Percentiles rank a stretch among this genome's conserved stretches.
Conservation (phyloP, 2,797 vertebrate species). For the Neoniphon sammara region DNA sequence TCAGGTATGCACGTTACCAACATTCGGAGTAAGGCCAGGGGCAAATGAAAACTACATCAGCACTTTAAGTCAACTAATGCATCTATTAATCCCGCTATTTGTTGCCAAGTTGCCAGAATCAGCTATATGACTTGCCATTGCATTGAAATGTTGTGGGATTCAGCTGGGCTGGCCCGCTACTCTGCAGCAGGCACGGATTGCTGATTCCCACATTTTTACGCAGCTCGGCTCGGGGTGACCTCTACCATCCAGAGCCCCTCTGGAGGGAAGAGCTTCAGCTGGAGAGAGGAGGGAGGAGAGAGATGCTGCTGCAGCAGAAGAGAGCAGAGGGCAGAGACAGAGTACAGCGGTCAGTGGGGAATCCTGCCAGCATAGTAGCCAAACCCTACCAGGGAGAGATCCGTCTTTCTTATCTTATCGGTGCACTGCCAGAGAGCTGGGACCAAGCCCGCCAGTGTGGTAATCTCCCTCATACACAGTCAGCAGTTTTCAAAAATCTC, state of each 20-base stretch:
- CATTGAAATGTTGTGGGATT: conserved; percentile 42
- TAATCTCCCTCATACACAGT: conserved; percentile 69
- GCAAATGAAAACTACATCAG: conserved; percentile 24
- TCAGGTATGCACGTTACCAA: neutral
- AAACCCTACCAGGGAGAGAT: conserved; percentile 32
- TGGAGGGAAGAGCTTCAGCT: conserved; percentile 69
- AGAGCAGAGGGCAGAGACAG: conserved; percentile 46
- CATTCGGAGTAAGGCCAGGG: neutral
- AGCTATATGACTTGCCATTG: conserved; percentile 31
- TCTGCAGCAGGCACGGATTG: conserved; percentile 69
- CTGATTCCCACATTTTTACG: conserved; percentile 74
- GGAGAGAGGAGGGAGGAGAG: conserved; percentile 33
- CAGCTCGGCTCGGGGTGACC: conserved; percentile 74
- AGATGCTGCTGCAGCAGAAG: conserved; percentile 57
- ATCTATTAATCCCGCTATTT: conserved; percentile 10
- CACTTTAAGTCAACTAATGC: conserved; percentile 26
- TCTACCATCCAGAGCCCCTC: conserved; percentile 57
- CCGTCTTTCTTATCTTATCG: conserved; percentile 72
- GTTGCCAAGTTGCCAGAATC: conserved; percentile 19
- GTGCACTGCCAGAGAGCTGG: conserved; percentile 58
- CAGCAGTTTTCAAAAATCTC: conserved; percentile 73
- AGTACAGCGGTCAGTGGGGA: conserved; percentile 64
- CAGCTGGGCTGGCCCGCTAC: conserved; percentile 40
- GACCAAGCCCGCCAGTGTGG: conserved; percentile 34
- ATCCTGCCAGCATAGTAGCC: conserved; percentile 37